These are phyloP conservation scores for Psittacula derbiana DNA, from an alignment of 2,797 vertebrate genomes.

Conservation along the genomic window DNA sequence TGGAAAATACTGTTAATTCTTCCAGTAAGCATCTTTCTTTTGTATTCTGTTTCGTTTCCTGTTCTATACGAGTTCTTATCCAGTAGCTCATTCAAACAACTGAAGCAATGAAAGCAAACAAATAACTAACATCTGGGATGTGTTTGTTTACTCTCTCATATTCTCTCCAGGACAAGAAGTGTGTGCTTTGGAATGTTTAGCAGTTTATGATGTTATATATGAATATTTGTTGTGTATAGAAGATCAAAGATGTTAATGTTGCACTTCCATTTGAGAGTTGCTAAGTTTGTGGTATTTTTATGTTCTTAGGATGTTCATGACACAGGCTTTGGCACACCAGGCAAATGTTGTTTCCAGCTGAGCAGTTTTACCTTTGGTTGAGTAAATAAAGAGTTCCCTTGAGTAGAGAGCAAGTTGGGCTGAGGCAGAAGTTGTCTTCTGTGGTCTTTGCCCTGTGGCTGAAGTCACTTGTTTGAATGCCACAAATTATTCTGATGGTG, in stretches of 20 bases:
- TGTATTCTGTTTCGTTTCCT: constrained; percentile 26
- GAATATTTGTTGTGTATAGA: constrained; percentile 13
- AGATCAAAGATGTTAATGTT: not conserved
- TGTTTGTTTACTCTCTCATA: constrained; percentile 13
- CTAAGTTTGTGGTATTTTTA: not conserved
- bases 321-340: not conserved
- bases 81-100: constrained; percentile 25
- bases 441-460: not conserved
- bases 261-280: not conserved
- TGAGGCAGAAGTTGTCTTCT: not conserved
- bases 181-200: constrained; percentile 25
- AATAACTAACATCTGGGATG: constrained; percentile 43
- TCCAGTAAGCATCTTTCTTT: constrained; percentile 25
- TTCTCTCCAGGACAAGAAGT: constrained; percentile 8
- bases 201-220: constrained; percentile 6
- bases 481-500: not conserved
- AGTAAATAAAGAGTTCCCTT: not conserved
- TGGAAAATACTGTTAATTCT: constrained; percentile 16
- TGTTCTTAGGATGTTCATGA: not conserved
- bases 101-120: constrained; percentile 30
- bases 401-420: not conserved
- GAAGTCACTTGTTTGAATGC: not conserved
- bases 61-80: not conserved
- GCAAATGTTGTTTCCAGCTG: not conserved
- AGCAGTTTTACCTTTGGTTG: not conserved